Conservation (phyloP, 2,113 vertebrate genomes). For the Brevimyrus niger region DNA sequence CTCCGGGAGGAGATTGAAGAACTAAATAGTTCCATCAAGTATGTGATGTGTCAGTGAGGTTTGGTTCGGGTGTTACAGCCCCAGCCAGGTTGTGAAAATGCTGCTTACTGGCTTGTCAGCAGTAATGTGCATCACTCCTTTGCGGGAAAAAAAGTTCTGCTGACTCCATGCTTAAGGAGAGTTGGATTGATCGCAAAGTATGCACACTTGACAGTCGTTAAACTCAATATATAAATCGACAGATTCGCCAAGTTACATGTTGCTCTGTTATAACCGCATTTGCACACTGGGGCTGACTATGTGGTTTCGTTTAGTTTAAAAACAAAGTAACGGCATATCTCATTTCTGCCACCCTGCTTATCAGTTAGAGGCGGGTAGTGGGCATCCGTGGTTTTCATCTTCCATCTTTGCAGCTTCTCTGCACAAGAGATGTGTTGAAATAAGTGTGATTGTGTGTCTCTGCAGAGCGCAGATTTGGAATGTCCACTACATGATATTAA, state of each 20-base stretch:
- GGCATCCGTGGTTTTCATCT: background rate
- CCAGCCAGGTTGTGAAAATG: background rate
- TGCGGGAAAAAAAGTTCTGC: background rate
- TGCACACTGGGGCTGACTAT: background rate
- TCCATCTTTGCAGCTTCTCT: background rate
- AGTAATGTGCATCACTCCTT: background rate
- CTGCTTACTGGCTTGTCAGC: background rate
- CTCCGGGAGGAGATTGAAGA: conserved; percentile 86
- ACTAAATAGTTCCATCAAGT: conserved; percentile 85
- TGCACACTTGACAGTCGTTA: background rate
- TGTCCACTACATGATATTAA: background rate
- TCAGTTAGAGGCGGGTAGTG: background rate
- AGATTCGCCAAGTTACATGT: no score
- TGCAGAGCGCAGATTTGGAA: background rate
- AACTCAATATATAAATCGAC: background rate
- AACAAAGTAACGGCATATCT: background rate
- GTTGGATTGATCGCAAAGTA: background rate
- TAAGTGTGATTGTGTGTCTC: background rate
- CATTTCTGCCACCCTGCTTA: background rate
- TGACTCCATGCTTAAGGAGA: background rate
- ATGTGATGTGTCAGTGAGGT: conserved; percentile 24
- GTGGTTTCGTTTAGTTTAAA: background rate
- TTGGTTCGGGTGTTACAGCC: background rate
- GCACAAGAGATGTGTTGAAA: background rate
- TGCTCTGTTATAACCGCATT: background rate